Conservation (phyloP, 1,140 invertebrate species). For the Medauroidea extradentata region DNA sequence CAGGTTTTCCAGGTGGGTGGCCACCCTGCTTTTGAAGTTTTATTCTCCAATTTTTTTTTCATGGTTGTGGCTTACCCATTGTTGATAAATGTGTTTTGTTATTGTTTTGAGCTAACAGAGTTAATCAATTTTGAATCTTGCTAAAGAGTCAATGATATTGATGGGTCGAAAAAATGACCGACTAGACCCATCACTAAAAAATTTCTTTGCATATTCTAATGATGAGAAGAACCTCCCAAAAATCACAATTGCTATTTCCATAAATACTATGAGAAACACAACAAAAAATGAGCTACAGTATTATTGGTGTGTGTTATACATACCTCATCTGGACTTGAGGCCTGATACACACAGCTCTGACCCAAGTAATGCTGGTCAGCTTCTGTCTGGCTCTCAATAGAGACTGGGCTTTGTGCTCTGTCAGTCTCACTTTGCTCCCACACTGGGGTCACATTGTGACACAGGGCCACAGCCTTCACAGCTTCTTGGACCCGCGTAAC, state of each 20-base stretch:
- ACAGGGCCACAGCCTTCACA: constrained; percentile 85
- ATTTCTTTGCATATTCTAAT: too few relatives aligned
- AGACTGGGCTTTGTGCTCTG: constrained; percentile 13
- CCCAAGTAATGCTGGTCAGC: constrained; percentile 55
- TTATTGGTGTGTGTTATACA: too few relatives aligned
- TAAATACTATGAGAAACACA: background rate
- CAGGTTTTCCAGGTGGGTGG: too few relatives aligned
- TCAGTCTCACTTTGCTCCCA: constrained; percentile 62
- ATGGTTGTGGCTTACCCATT: too few relatives aligned
- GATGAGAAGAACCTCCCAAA: constrained; percentile 49
- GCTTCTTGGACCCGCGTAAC: constrained; percentile 82
- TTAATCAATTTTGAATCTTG: too few relatives aligned
- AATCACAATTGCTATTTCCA: constrained; percentile 49
- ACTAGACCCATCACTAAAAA: too few relatives aligned
- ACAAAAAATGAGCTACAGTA: background rate
- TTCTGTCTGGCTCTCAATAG: constrained; percentile 53
- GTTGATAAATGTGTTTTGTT: too few relatives aligned
- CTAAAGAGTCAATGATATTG: too few relatives aligned
- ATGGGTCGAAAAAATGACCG: too few relatives aligned
- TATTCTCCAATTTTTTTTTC: too few relatives aligned
- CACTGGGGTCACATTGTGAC: constrained; percentile 99
- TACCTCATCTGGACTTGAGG: constrained; percentile 93
- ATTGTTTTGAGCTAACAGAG: too few relatives aligned
- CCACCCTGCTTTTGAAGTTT: too few relatives aligned
- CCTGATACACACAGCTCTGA: constrained; percentile 56